Evolutionary conservation across 2,797 vertebrate genomes (phyloP).

Genomic region (Paramormyrops hopkinsi): DNA sequence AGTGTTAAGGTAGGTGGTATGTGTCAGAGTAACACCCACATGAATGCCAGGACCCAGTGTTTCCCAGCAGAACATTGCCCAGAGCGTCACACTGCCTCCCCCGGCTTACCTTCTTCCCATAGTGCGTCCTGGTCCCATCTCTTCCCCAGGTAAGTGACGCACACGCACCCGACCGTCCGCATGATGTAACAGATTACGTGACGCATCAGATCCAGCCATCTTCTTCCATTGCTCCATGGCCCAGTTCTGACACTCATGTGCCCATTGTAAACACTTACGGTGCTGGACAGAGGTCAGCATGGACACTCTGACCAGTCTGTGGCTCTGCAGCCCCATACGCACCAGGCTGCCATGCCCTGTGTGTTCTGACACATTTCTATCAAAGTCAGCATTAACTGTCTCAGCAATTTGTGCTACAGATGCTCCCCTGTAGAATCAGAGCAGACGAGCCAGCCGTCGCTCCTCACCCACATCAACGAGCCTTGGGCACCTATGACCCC

Average conservation of each 20-base stretch:
- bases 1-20: background rate
- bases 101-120: no score
- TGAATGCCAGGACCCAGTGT: no score
- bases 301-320: no score
- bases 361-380: no score
- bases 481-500: background rate
- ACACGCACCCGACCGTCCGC: no score
- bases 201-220: background rate
- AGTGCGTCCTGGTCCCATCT: no score
- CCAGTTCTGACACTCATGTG: background rate
- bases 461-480: background rate
- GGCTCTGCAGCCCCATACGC: background rate
- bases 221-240: background rate
- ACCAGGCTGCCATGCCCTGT: background rate
- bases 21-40: background rate
- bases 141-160: no score
- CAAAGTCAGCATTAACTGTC: no score
- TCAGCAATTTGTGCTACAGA: background rate
- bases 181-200: no score
- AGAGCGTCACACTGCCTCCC: no score
- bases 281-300: background rate
- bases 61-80: no score
- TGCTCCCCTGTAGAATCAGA: background rate
- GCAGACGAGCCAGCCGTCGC: background rate
- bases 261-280: background rate